A percentile compares a stretch with the other conserved stretches of the same genome.
Evolutionary conservation across 2,113 vertebrate species (phyloP).

Genomic region (Ammodramus savannarum): DNA sequence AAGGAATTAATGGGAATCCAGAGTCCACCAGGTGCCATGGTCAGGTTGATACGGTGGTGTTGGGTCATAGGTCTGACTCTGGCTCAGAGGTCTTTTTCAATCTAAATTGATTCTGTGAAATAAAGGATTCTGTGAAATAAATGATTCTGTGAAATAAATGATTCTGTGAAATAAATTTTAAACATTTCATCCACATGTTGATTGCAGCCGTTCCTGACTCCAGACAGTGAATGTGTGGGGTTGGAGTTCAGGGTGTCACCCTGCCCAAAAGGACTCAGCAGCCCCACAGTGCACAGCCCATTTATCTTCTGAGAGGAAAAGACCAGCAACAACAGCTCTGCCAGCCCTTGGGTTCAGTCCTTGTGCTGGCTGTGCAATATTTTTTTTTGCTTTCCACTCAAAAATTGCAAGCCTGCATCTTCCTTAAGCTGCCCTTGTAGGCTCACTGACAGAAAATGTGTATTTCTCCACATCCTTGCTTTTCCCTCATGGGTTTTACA

Average conservation of each 20-base stretch:
- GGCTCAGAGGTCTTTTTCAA: not conserved
- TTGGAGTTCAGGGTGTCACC: not conserved
- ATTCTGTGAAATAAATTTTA: not conserved
- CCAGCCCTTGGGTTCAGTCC: not conserved
- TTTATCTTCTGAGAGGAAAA: not conserved
- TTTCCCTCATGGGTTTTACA: not conserved
- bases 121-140: too few species aligned
- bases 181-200: fast-evolving
- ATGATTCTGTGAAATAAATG: not conserved
- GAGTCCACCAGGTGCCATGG: not conserved
- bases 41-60: not conserved
- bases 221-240: fast-evolving
- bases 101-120: not conserved
- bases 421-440: not conserved
- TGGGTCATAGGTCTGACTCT: fast-evolving
- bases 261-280: not conserved
- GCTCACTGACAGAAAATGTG: not conserved
- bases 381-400: not conserved
- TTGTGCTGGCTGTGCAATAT: fast-evolving
- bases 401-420: fast-evolving
- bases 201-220: fast-evolving
- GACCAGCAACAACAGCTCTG: not conserved
- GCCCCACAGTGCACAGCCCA: fast-evolving
- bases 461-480: not conserved
- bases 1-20: not conserved